Conservation (phyloP, 2,888 invertebrate species). For the Sinodicranocentrus sp. region DNA sequence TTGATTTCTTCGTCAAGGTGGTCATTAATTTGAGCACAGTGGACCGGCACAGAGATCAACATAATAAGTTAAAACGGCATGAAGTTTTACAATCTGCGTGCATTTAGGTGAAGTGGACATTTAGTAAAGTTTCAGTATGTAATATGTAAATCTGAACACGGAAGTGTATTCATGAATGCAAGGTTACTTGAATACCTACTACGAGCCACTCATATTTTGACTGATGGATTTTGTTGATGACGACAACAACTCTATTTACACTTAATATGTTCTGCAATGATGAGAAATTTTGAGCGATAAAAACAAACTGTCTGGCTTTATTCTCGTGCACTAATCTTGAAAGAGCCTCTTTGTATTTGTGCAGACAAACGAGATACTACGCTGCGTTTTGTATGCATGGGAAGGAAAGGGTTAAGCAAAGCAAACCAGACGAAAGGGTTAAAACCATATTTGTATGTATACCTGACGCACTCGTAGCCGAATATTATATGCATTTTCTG, state of each 20-base stretch:
- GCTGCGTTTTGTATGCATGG: too few relatives aligned
- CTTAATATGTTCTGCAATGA: background rate
- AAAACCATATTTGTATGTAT: background rate
- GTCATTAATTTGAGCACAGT: too few relatives aligned
- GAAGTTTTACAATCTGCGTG: too few relatives aligned
- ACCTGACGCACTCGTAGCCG: background rate
- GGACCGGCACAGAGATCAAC: too few relatives aligned
- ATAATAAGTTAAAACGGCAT: too few relatives aligned
- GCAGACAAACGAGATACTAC: slow-evolving; percentile 2
- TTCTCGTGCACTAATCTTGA: slow-evolving; percentile 14
- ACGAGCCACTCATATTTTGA: slow-evolving; percentile 15
- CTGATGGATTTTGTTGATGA: slow-evolving; percentile 15
- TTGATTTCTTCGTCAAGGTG: too few relatives aligned
- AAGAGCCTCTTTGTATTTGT: slow-evolving; percentile 44
- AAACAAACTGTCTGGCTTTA: slow-evolving; percentile 1
- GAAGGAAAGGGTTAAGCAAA: slow-evolving; percentile 25
- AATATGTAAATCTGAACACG: slow-evolving; percentile 15
- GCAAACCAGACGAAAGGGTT: background rate
- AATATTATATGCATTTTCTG: slow-evolving; percentile 4
- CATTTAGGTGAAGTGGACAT: too few relatives aligned
- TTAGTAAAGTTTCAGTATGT: too few relatives aligned
- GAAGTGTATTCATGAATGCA: slow-evolving; percentile 10
- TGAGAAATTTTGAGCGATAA: too few relatives aligned
- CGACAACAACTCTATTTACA: background rate
- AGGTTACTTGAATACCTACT: background rate